Percentiles rank a stretch among this genome's conserved stretches.
These are phyloP conservation scores for Pammene fasciana DNA, from an alignment of 2,888 invertebrate species.

Conservation along the genomic window DNA sequence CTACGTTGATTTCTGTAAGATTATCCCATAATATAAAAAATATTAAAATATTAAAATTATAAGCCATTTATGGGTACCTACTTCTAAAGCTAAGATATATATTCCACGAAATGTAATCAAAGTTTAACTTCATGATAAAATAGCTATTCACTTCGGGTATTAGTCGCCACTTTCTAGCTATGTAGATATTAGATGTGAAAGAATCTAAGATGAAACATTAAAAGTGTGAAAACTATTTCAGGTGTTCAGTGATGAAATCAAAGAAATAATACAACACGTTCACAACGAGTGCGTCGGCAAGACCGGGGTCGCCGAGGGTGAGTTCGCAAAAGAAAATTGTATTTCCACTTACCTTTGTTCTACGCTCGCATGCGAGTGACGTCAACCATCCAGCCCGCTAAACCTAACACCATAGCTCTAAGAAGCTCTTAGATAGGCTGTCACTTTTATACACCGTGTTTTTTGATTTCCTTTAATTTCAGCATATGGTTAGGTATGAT, in stretches of 20 bases:
- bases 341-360: constrained; percentile 72
- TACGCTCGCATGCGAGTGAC: constrained; percentile 68
- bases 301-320: constrained; percentile 78
- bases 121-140: no score
- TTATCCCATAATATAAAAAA: no score
- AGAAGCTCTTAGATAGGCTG: constrained; percentile 20
- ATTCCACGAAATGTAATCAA: no score
- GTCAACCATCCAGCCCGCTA: constrained; percentile 66
- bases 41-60: no score
- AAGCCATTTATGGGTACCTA: no score
- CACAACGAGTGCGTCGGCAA: constrained; percentile 78
- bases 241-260: constrained; percentile 80
- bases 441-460: background rate
- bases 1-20: no score
- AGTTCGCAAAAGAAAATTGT: constrained; percentile 69
- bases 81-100: no score
- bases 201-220: constrained; percentile 41
- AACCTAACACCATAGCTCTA: constrained; percentile 51
- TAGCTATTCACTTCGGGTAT: no score
- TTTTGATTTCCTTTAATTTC: no score
- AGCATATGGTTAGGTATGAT: no score
- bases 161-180: no score
- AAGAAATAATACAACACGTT: constrained; percentile 79
- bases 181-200: no score
- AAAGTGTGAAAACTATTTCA: constrained; percentile 58